Percentiles rank a stretch among this genome's conserved stretches.
Conservation (phyloP, 2,888 invertebrate genomes). For the Pycnomerus fuliginosus region DNA sequence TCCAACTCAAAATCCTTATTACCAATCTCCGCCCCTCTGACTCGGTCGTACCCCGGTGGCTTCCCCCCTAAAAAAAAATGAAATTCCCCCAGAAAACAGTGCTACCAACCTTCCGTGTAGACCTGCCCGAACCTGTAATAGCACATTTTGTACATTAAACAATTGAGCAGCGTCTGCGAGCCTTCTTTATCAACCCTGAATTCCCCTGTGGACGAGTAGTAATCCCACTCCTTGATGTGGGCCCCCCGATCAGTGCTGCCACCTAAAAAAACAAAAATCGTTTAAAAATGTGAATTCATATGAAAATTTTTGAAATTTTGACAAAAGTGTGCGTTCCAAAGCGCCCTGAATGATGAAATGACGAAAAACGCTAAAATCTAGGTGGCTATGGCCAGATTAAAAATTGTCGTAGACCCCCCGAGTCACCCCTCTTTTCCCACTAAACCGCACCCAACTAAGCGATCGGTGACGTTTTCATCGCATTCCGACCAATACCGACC, state of each 20-base stretch:
- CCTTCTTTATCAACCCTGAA: slow-evolving; percentile 96
- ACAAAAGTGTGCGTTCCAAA: too few species aligned
- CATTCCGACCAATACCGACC: too few species aligned
- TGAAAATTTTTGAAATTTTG: too few species aligned
- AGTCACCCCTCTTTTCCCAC: too few species aligned
- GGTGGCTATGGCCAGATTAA: too few species aligned
- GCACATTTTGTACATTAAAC: slow-evolving; percentile 99
- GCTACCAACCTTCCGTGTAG: slow-evolving; percentile 86
- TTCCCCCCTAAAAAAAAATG: slow-evolving; percentile 62
- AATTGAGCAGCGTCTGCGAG: slow-evolving; percentile 87
- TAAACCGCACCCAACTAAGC: too few species aligned
- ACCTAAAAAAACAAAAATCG: slow-evolving; percentile 54
- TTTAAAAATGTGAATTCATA: neutral
- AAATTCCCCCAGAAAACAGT: slow-evolving; percentile 21
- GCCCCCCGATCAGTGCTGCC: slow-evolving; percentile 93
- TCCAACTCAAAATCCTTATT: slow-evolving; percentile 98
- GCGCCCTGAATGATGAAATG: too few species aligned
- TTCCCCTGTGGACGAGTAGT: slow-evolving; percentile 94
- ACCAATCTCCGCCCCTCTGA: slow-evolving; percentile 96
- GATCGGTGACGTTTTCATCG: too few species aligned
- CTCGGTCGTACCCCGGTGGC: slow-evolving; percentile 94
- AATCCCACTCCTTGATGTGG: slow-evolving; percentile 95
- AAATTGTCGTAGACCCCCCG: too few species aligned
- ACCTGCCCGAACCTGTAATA: slow-evolving; percentile 97
- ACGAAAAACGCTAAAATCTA: too few species aligned